Evolutionary conservation across 2,888 invertebrate genomes (phyloP), one percentile per base, ranked within the genome.

Genomic region (Macaria notata): DNA sequence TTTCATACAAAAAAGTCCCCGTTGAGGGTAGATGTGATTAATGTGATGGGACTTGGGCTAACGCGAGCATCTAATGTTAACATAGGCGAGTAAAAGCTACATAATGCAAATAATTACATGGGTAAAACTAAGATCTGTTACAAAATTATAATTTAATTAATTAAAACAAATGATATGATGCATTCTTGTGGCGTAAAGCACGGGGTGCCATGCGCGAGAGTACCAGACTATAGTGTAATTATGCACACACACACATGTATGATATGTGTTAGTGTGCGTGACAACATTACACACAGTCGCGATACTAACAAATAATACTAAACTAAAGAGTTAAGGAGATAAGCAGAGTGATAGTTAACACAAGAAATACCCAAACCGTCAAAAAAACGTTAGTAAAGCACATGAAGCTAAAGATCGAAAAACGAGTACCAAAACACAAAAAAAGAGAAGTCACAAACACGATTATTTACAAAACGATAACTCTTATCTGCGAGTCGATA

Each of bases 141-240:
- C 64, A 76, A 83, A 83, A 59, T 54, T 59, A 87, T 78, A 79
- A 86, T 80, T 78, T 85, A 59, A 59, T 39, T 79, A 85, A 85
- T 85, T 85, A 90, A 88, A 90, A 87, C 86, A 92, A 92, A 92
- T 92, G 92, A 92, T 92, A 92, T 92, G 92, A 92, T 85, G 88
- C 81, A 92, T 92, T 92, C 92, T 92, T 92, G 92, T 88, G 73
- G 84, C 86, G 86, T 68, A 48, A 51, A 69, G 75, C 84, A 81
- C 82, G 50, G 39, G 59, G 82, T 83, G 83, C 86, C 68, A 79
- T 59, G 76, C 86, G 87, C 86, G 75, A 76, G 71, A 69, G n/a
- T 46, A 61, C 50, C 59, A 63, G 54, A 63, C 54, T 47, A 31
- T 49, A 49, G 43, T 38, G 49, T 56, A 51, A 62, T 52, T 49